Base-by-base conservation (phyloP, 2,797 vertebrate genomes). In the Thalassophryne amazonica region DNA sequence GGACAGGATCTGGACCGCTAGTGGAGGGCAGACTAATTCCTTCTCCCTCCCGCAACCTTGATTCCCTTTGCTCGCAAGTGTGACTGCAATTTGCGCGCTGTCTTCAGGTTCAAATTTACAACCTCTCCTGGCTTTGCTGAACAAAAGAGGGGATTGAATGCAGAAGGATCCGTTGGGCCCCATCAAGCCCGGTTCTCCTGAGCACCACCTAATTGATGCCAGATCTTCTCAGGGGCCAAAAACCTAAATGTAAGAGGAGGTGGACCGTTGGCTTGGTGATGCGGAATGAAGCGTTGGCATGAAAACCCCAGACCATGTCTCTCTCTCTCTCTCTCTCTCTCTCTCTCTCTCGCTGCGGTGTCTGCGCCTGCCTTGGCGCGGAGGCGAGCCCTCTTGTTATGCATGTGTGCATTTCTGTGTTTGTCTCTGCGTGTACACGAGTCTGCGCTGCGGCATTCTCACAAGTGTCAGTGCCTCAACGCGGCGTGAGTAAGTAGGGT, bases 71-170 rank as follows among this genome's bases (percentile, higher is more conserved):
- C 69, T 74, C 16, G 20, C 60, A 82, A 89, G 85, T 88, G 86
- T 88, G 87, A 90, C 86, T 86, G 72, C 80, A 90, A 89, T 89
- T 91, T 90, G 84, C 67, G 41, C 71, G 57, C 82, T 89, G 88
- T 88, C 87, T 89, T 81, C 84, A 79, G 79, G 81, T 86, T 87
- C 51, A 74, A 70, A 89, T 89, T 83, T 86, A 87, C 23, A 50
- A 87, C 75, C 86, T 84, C 59, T 81, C 60, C 74, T 54, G 75
- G 80, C 75, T 82, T 75, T 59, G 45, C 52, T 22, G 76, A 88
- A 89, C 81, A 83, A 88, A 87, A 88, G 78, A 73, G 55, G 61
- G 77, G 75, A 83, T 83, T 84, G 83, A 87, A 83, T 57, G 72
- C 68, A 71, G 67, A 65, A 54, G 80, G 75, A 81, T 81, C 76